Conservation (phyloP, 2,113 vertebrate species). For the Zosterops pallidus region DNA sequence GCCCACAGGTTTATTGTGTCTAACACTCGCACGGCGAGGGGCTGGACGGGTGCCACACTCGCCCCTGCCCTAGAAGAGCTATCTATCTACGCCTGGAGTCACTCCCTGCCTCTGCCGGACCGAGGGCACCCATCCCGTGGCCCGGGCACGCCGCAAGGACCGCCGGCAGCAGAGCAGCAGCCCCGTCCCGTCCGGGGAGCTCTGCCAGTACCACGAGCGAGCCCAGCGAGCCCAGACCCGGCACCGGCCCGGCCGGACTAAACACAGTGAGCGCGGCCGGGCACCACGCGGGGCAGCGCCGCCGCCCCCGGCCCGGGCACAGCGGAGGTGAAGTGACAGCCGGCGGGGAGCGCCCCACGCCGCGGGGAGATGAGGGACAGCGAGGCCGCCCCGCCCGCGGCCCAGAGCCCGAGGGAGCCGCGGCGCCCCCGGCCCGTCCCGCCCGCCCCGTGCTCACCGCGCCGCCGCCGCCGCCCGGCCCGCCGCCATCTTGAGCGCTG, state of each 20-base stretch:
- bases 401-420: no score
- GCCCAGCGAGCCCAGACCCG: not conserved
- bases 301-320: not conserved
- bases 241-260: not conserved
- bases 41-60: not conserved
- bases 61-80: not conserved
- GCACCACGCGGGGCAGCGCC: not conserved
- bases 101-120: accelerated
- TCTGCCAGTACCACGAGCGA: accelerated
- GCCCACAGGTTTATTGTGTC: not conserved
- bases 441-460: no score
- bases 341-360: not conserved
- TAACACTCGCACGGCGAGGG: accelerated
- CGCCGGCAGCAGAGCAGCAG: not conserved
- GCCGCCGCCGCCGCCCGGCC: no score
- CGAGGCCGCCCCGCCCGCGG: no score
- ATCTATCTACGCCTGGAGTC: accelerated
- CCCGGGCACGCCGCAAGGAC: not conserved
- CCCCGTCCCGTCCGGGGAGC: not conserved
- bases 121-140: accelerated
- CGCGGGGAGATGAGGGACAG: not conserved
- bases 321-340: not conserved
- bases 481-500: no score
- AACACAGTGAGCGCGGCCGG: not conserved
- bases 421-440: no score